A percentile compares a stretch with the other conserved stretches of the same genome.
Conservation (phyloP, 2,888 invertebrate species). For the Harpagoxenus sublaevis region DNA sequence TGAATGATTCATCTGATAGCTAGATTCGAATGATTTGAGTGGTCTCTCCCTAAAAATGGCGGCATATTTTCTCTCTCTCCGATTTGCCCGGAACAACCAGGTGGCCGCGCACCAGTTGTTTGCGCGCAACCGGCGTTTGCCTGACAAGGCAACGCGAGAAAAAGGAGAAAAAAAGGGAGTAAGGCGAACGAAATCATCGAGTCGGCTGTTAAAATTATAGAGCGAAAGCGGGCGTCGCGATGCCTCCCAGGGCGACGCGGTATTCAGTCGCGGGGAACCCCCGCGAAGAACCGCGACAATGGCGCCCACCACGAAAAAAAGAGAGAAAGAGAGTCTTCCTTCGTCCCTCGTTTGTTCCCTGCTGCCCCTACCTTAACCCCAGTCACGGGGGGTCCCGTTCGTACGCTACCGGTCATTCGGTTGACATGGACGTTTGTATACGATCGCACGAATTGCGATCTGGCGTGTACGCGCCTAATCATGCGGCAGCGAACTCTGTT, state of each 20-base stretch:
- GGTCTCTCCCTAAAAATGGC: constrained; percentile 33
- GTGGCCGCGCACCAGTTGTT: constrained; percentile 81
- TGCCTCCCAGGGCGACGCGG: constrained; percentile 84
- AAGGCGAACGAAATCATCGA: constrained; percentile 76
- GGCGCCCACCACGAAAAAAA: constrained; percentile 68
- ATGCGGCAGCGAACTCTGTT: constrained; percentile 17
- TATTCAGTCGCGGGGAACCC: constrained; percentile 81
- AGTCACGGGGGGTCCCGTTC: constrained; percentile 73
- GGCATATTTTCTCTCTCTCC: constrained; percentile 74
- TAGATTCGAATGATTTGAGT: constrained; percentile 12
- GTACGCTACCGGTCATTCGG: constrained; percentile 75
- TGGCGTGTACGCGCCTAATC: constrained; percentile 45
- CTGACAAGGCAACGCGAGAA: constrained; percentile 41
- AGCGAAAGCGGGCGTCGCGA: constrained; percentile 82
- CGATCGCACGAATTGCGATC: constrained; percentile 51
- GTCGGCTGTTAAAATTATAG: constrained; percentile 84
- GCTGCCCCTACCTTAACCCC: constrained; percentile 64
- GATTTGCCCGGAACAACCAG: constrained; percentile 80
- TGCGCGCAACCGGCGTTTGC: constrained; percentile 75
- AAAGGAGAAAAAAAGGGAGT: constrained; percentile 56
- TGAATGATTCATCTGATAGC: constrained; percentile 20
- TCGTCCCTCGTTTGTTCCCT: constrained; percentile 52
- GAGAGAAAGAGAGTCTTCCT: constrained; percentile 41
- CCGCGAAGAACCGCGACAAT: constrained; percentile 79
- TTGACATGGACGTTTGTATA: constrained; percentile 68